Evolutionary conservation across 2,113 vertebrate genomes (phyloP), one percentile per base, ranked within the genome.

Genomic region (Picathartes gymnocephalus): DNA sequence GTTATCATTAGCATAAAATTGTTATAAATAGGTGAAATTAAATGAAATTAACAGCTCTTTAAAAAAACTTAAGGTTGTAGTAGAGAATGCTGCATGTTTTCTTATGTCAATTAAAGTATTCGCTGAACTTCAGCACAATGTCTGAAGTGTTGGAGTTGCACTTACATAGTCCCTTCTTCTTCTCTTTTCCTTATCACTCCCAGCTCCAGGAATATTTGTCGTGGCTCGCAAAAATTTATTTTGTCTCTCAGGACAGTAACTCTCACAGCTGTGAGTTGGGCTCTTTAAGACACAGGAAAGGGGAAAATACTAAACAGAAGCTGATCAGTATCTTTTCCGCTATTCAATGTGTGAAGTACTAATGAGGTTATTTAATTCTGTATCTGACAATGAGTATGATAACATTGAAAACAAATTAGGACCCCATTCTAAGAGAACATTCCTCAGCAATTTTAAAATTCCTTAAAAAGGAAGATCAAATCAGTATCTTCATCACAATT

Each of bases 291-390:
- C 35, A 27, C 23, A 42, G 8, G n/a, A n/a, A 86, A 56, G 18
- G 17, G 19, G 17, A 84, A 84, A 58, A 65, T 61, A 54, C 30
- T 13, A 57, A 68, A 21, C 21, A 71, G 57, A 91, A 61, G 1
- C 28, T 50, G 50, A 92, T 96, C 30, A 31, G 10, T 85, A 84
- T 94, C 54, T 87, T 72, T 72, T 80, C 23, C 19, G 10, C 31
- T 86, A 7, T 66, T 73, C 61, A 53, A 0, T 60, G 21, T 71
- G 5, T 35, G n/a, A 66, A 78, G 47, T 71, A 73, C 48, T 93
- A 94, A 88, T 95, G 81, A 91, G 53, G 42, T 82, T 81, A 44
- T 83, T 94, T 92, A 87, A 73, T 87, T 91, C 66, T 56, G 11
- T 79, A 28, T 79, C 62, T 83, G 45, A 73, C 65, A 85, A 28